phyloP scores from a whole-genome alignment of 2,888 invertebrate genomes.

The Mesorhabditis sp. region DNA sequence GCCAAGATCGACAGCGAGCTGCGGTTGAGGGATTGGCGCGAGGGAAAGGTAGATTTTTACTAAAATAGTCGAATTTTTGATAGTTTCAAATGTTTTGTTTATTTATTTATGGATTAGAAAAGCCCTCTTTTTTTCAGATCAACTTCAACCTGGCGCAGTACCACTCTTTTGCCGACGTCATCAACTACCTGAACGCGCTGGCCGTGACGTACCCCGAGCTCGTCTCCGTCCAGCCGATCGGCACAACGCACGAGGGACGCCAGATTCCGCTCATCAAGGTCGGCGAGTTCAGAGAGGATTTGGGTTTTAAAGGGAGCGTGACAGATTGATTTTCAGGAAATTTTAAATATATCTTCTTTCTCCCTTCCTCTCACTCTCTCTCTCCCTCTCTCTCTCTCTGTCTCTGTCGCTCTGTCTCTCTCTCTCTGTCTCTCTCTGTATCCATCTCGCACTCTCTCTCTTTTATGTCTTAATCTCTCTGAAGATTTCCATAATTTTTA shows the following conservation, averaged over 20 bases:
- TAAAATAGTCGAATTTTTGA: conserved; percentile 7
- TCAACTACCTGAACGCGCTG: conserved; percentile 54
- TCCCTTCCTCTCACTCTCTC: no score
- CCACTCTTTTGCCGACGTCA: conserved; percentile 55
- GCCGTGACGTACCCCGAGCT: conserved; percentile 54
- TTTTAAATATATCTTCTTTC: no score
- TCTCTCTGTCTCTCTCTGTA: no score
- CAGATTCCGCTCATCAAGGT: conserved; percentile 57
- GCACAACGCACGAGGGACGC: conserved; percentile 56
- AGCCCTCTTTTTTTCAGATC: conserved; percentile 22
- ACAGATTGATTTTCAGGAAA: no score
- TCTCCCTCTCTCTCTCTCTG: no score
- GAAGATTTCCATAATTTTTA: no score
- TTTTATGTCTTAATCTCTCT: no score
- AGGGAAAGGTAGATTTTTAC: conserved; percentile 25
- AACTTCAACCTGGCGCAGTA: conserved; percentile 51
- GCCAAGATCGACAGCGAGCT: conserved; percentile 31
- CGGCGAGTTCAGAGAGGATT: neutral
- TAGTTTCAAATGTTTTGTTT: neutral
- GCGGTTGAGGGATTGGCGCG: conserved; percentile 36
- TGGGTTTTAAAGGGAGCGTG: no score
- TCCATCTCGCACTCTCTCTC: no score
- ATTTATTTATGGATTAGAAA: neutral
- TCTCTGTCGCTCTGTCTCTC: no score
- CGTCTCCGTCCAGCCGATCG: conserved; percentile 56